Percentiles rank a stretch among this genome's conserved stretches.
These are phyloP conservation scores for Synergus itoensis DNA, from an alignment of 2,888 invertebrate genomes.

Conservation along the genomic window DNA sequence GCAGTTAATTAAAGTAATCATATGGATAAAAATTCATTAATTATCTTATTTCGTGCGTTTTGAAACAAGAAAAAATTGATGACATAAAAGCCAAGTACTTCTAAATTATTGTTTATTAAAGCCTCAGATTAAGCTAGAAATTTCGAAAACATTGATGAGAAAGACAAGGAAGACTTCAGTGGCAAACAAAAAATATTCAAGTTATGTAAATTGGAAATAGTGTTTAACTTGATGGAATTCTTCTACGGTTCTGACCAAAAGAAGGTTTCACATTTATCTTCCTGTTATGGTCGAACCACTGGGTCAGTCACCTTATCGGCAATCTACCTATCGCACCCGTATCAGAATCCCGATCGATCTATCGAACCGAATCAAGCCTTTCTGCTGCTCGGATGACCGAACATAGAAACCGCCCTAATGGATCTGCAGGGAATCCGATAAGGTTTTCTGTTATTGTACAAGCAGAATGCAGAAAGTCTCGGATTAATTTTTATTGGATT, in stretches of 20 bases:
- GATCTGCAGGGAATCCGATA: conserved; percentile 42
- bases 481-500: conserved; percentile 35
- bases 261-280: conserved; percentile 36
- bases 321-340: conserved; percentile 41
- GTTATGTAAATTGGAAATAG: background rate
- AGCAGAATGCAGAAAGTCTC: conserved; percentile 26
- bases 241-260: conserved; percentile 15
- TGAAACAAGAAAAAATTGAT: too few relatives aligned
- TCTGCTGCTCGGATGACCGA: conserved; percentile 39
- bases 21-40: background rate
- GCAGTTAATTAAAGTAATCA: background rate
- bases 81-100: too few relatives aligned
- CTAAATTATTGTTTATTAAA: too few relatives aligned
- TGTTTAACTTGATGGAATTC: conserved; percentile 23
- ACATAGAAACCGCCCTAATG: conserved; percentile 41
- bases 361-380: conserved; percentile 40
- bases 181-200: background rate
- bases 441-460: conserved; percentile 34
- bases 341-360: conserved; percentile 41
- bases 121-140: too few relatives aligned
- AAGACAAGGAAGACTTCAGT: too few relatives aligned
- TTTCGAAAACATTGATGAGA: too few relatives aligned
- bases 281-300: conserved; percentile 34
- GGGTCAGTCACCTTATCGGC: conserved; percentile 39
- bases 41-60: background rate